A percentile compares a stretch with the other conserved stretches of the same genome.
These are phyloP conservation scores for Danaus melanippus DNA, from an alignment of 1,140 invertebrate genomes.

Conservation along the genomic window DNA sequence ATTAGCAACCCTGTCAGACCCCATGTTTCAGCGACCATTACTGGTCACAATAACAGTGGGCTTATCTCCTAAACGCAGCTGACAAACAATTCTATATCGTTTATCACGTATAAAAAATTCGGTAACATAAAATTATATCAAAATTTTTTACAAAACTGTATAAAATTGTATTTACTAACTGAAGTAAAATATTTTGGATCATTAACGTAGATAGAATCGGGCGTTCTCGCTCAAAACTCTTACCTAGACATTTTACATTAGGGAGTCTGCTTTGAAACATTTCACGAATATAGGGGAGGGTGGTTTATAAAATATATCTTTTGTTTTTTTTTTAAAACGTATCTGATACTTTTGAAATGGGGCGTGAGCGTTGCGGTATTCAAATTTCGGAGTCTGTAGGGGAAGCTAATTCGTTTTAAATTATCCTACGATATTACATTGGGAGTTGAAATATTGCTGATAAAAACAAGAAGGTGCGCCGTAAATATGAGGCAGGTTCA, in stretches of 20 bases:
- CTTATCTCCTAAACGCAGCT: constrained; percentile 13
- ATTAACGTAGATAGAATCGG: constrained; percentile 29
- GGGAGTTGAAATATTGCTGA: constrained; percentile 59
- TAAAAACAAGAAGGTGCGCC: constrained; percentile 59
- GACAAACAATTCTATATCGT: not conserved
- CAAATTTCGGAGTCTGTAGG: constrained; percentile 58
- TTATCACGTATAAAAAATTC: no score
- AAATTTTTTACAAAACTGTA: no score
- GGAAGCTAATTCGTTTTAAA: constrained; percentile 69
- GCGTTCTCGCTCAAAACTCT: constrained; percentile 37
- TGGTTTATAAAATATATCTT: constrained; percentile 67
- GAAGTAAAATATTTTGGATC: constrained; percentile 21
- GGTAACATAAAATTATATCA: no score
- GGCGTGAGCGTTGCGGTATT: constrained; percentile 59
- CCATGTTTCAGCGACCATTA: constrained; percentile 34
- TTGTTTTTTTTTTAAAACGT: constrained; percentile 59
- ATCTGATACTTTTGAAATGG: constrained; percentile 37
- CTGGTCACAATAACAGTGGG: constrained; percentile 28
- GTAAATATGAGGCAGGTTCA: constrained; percentile 43
- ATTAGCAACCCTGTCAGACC: constrained; percentile 44
- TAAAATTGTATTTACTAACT: constrained; percentile 10
- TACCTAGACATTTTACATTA: constrained; percentile 48
- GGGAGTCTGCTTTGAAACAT: constrained; percentile 38
- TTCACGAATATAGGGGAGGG: constrained; percentile 29
- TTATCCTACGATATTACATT: constrained; percentile 68